Conservation (phyloP, 1,140 invertebrate genomes). For the Drosophila ambigua region DNA sequence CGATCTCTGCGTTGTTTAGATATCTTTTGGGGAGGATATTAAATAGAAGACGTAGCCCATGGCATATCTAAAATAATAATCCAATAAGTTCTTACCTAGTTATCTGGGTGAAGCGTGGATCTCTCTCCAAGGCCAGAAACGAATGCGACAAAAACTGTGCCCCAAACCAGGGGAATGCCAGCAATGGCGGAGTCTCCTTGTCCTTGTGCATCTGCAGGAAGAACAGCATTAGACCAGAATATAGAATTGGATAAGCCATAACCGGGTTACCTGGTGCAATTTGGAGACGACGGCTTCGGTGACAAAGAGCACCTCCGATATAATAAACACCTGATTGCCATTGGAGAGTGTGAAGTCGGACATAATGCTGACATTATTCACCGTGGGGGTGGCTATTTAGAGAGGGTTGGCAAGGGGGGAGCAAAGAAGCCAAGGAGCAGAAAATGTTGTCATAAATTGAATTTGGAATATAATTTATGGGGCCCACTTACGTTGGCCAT, state of each 20-base stretch:
- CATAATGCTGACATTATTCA: slow-evolving; percentile 86
- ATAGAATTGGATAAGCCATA: background rate
- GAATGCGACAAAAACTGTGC: slow-evolving; percentile 87
- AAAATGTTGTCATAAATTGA: slow-evolving; percentile 37
- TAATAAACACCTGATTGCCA: slow-evolving; percentile 87
- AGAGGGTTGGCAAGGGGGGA: background rate
- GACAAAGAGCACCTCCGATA: slow-evolving; percentile 87
- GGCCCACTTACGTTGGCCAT: slow-evolving; percentile 85
- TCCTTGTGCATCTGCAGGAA: slow-evolving; percentile 85
- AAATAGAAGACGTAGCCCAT: background rate
- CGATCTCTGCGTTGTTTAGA: slow-evolving; percentile 86
- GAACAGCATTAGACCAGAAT: background rate
- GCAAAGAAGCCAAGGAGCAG: background rate
- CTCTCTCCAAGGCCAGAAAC: slow-evolving; percentile 86
- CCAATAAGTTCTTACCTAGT: slow-evolving; percentile 73
- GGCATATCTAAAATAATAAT: background rate
- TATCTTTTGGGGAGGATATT: slow-evolving; percentile 73
- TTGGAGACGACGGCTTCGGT: slow-evolving; percentile 86
- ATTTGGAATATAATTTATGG: slow-evolving; percentile 25
- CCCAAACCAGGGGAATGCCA: slow-evolving; percentile 87
- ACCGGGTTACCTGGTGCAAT: slow-evolving; percentile 85
- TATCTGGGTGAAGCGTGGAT: slow-evolving; percentile 85
- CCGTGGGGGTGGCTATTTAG: slow-evolving; percentile 84
- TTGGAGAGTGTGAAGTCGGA: slow-evolving; percentile 86
- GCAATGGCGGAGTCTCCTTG: slow-evolving; percentile 87